Percentiles rank a stretch among this genome's conserved stretches.
phyloP scores from a whole-genome alignment of 1,140 invertebrate species.

The Drosophila elegans region DNA sequence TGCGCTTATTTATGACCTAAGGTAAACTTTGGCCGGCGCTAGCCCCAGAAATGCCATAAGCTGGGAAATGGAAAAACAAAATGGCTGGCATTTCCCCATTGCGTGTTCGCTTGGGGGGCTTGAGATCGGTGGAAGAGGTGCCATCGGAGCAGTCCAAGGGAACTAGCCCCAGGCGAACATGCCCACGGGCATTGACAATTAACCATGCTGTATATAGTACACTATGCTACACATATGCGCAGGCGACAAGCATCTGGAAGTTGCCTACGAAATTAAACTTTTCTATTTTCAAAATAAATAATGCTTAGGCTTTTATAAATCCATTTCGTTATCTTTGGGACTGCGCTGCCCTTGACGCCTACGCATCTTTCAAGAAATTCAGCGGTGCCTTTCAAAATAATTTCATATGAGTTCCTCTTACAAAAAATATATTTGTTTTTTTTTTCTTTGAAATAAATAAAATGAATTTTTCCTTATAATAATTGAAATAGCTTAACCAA shows the following conservation, averaged over 20 bases:
- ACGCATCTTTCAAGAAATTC: neutral
- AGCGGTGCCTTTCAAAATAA: neutral
- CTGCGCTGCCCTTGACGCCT: neutral
- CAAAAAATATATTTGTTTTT: neutral
- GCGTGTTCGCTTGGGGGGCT: slow-evolving; percentile 23
- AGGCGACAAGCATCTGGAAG: slow-evolving; percentile 31
- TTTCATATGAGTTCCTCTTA: neutral
- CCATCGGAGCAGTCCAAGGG: slow-evolving; percentile 9
- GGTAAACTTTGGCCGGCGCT: slow-evolving; percentile 59
- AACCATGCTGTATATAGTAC: slow-evolving; percentile 11
- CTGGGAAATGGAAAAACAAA: slow-evolving; percentile 8
- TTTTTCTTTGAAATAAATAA: no score
- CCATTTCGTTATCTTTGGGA: no score
- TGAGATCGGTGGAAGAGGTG: slow-evolving; percentile 10
- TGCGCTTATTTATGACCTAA: slow-evolving; percentile 63
- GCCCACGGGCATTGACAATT: slow-evolving; percentile 41
- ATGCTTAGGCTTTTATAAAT: neutral
- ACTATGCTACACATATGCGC: neutral
- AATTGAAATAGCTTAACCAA: no score
- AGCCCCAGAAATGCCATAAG: slow-evolving; percentile 13
- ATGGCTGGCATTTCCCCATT: slow-evolving; percentile 41
- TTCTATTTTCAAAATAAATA: neutral
- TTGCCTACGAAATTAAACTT: neutral
- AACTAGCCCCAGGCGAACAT: slow-evolving; percentile 25
- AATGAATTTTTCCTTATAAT: no score